Conservation (phyloP, 2,797 vertebrate species). For the Hipposideros larvatus region DNA sequence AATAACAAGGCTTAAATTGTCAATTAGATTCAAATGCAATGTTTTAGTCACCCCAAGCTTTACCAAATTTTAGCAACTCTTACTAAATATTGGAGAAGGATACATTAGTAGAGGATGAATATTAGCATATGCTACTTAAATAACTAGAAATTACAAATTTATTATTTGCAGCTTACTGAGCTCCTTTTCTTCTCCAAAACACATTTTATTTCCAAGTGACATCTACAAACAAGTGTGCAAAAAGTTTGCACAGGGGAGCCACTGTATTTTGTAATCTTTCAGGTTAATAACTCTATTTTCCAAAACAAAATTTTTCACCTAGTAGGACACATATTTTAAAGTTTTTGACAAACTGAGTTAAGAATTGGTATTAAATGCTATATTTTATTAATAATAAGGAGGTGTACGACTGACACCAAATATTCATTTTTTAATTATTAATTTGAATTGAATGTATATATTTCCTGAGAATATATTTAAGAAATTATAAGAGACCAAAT, state of each 20-base stretch:
- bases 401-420: background rate
- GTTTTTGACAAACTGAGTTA: background rate
- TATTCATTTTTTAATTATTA: slow-evolving; percentile 5
- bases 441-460: background rate
- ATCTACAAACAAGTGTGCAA: background rate
- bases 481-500: background rate
- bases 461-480: background rate
- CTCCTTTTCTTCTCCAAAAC: background rate
- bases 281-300: background rate
- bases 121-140: background rate
- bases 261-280: background rate
- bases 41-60: background rate
- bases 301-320: background rate
- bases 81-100: background rate
- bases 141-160: background rate
- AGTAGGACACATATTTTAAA: background rate
- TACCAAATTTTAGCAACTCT: background rate
- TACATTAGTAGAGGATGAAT: background rate
- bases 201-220: background rate
- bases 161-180: background rate
- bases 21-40: background rate
- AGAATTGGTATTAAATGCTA: background rate
- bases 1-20: background rate
- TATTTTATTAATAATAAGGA: background rate
- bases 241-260: background rate